Percentiles rank a stretch among this genome's conserved stretches.
These are phyloP conservation scores for Odocoileus hemionus DNA, from an alignment of 2,113 vertebrate genomes.

Conservation along the genomic window DNA sequence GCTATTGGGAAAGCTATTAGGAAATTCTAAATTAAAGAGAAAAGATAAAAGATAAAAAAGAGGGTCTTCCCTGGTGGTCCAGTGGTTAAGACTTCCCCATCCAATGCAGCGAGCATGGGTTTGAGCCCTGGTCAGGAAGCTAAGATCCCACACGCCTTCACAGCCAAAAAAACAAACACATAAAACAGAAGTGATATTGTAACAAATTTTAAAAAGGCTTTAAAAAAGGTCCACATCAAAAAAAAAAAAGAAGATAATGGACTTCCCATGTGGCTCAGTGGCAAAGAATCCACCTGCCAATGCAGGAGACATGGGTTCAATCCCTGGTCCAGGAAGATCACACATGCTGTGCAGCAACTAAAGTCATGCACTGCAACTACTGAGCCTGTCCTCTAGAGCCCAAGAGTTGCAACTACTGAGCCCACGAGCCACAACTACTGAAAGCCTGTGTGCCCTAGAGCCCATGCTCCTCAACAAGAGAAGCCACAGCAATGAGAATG, in stretches of 20 bases:
- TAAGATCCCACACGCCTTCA: background rate
- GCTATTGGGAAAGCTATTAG: constrained; percentile 32
- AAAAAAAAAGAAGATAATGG: background rate
- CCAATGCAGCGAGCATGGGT: background rate
- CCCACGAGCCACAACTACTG: background rate
- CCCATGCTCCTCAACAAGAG: background rate
- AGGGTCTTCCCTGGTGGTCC: background rate
- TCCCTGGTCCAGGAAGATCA: background rate
- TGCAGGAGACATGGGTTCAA: background rate
- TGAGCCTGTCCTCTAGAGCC: background rate
- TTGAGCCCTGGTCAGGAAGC: background rate
- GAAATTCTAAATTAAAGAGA: constrained; percentile 33
- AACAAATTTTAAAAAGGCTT: background rate
- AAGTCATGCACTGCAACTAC: background rate
- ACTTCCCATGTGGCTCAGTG: background rate
- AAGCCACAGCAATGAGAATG: background rate
- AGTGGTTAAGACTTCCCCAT: background rate
- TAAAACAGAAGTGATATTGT: background rate
- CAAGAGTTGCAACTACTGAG: background rate
- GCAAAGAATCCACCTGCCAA: background rate
- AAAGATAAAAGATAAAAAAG: background rate
- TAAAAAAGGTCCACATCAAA: background rate
- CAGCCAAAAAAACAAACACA: background rate
- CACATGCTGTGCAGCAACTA: background rate
- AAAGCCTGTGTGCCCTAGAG: background rate